Evolutionary conservation across 2,888 invertebrate genomes (phyloP), one percentile per base, ranked within the genome.

Genomic region (Chelonus formosanus): DNA sequence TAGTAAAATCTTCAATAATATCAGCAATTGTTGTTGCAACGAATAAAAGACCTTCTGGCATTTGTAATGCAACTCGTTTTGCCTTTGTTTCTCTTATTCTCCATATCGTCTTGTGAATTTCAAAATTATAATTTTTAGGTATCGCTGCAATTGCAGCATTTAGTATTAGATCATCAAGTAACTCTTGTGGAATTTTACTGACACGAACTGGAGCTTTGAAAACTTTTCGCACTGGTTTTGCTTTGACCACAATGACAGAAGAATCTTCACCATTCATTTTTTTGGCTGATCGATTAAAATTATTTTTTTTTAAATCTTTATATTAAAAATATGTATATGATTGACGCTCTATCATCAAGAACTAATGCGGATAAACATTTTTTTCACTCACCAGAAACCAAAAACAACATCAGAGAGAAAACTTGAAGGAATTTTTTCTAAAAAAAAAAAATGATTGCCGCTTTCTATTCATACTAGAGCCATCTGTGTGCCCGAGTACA

Each of bases 41-140:
- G 86, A 99, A 88, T 31, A 97, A 87, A 4, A 99, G 85, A 7
- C 93, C 99, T 88, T 99, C 99, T 0, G 99, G 99, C 89, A 99
- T 90, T 85, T 99, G 99, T 10, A 99, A 85, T 0, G 96, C 98
- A 0, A 99, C 97, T 76, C 93, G 89, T 84, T 93, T 94, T 0
- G 95, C 91, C 73, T 90, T 89, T n/a, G 90, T 85, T 79, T 94
- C 92, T 73, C 90, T 87, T 77, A 98, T 95, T 80, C 96, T 90
- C 98, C 98, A 98, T 83, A 99, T 92, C 0, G 98, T 98, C 84
- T 99, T 99, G 68, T 94, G 94, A 73, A 99, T 90, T 89, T 99
- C 99, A 84, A 99, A 99, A 83, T 97, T 98, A 81, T 99, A 99
- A 86, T 99, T 99, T 43, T 89, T 85, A 3, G 99, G 99, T 60